Conservation (phyloP, 2,888 invertebrate species). For the Pyralis farinalis region DNA sequence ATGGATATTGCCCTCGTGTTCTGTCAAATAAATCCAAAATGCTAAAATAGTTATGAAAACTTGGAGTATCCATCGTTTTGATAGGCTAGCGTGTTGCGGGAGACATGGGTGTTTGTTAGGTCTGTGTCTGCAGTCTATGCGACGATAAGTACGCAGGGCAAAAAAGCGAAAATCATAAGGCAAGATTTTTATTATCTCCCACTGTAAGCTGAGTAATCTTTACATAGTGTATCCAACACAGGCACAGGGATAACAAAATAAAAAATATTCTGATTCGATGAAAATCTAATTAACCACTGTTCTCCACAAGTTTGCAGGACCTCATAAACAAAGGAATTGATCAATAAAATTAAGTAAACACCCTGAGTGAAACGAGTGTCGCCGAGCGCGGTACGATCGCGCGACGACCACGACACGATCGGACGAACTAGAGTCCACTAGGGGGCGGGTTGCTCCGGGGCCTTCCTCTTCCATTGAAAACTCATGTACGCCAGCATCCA, state of each 20-base stretch:
- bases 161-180: conserved; percentile 72
- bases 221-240: conserved; percentile 65
- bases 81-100: conserved; percentile 3
- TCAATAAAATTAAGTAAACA: conserved; percentile 56
- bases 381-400: conserved; percentile 30
- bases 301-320: conserved; percentile 75
- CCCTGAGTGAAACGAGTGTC: conserved; percentile 35
- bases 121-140: conserved; percentile 12
- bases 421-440: conserved; percentile 58
- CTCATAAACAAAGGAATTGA: conserved; percentile 79
- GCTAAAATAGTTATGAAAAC: not conserved
- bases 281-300: conserved; percentile 78
- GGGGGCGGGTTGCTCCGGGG: conserved; percentile 65
- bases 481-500: conserved; percentile 80
- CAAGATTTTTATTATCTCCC: conserved; percentile 77
- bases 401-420: conserved; percentile 36
- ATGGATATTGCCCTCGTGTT: conserved; percentile 54
- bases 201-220: conserved; percentile 66
- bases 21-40: conserved; percentile 29
- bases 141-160: conserved; percentile 31
- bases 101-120: conserved; percentile 12
- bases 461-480: conserved; percentile 75
- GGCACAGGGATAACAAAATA: conserved; percentile 79
- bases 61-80: not conserved
- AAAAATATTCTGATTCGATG: conserved; percentile 75